Evolutionary conservation across 1,140 invertebrate species (phyloP).

Genomic region (Drosophila trapezifrons): DNA sequence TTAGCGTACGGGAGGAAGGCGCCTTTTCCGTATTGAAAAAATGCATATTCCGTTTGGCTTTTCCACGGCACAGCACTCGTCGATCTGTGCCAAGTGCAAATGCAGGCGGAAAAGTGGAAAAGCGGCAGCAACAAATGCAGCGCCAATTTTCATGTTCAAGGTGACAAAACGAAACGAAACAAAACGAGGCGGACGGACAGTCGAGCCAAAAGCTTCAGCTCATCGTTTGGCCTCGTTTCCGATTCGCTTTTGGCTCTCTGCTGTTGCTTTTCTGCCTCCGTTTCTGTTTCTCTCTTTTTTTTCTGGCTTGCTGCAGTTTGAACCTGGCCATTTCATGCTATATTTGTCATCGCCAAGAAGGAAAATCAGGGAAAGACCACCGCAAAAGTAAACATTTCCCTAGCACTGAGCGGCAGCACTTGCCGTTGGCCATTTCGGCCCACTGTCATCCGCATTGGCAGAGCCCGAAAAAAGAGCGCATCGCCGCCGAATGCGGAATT

Average conservation of each 20-base stretch:
- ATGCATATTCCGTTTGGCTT: slow-evolving; percentile 36
- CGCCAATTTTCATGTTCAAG: slow-evolving; percentile 57
- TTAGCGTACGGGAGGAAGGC: slow-evolving; percentile 30
- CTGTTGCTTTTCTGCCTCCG: slow-evolving; percentile 9
- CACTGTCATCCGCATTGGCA: slow-evolving; percentile 44
- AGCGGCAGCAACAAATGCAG: slow-evolving; percentile 49
- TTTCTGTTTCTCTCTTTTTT: not conserved
- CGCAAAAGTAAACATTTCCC: slow-evolving; percentile 14
- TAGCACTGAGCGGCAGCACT: too few relatives aligned
- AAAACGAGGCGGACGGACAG: slow-evolving; percentile 59
- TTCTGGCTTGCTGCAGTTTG: slow-evolving; percentile 50
- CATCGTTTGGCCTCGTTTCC: slow-evolving; percentile 69
- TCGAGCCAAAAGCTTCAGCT: slow-evolving; percentile 67
- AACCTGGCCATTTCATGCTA: slow-evolving; percentile 42
- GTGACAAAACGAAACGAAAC: slow-evolving; percentile 48
- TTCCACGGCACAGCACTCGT: slow-evolving; percentile 13
- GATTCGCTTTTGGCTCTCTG: slow-evolving; percentile 27
- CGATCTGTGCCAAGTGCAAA: slow-evolving; percentile 73
- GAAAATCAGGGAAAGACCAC: slow-evolving; percentile 17
- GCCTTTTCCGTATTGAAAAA: slow-evolving; percentile 55
- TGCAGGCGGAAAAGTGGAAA: slow-evolving; percentile 46
- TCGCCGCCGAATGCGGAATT: slow-evolving; percentile 66
- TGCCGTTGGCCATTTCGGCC: slow-evolving; percentile 9
- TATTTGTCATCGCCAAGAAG: slow-evolving; percentile 27
- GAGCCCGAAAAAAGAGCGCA: slow-evolving; percentile 36